Evolutionary conservation across 1,140 invertebrate genomes (phyloP).

Genomic region (Amphibalanus amphitrite): DNA sequence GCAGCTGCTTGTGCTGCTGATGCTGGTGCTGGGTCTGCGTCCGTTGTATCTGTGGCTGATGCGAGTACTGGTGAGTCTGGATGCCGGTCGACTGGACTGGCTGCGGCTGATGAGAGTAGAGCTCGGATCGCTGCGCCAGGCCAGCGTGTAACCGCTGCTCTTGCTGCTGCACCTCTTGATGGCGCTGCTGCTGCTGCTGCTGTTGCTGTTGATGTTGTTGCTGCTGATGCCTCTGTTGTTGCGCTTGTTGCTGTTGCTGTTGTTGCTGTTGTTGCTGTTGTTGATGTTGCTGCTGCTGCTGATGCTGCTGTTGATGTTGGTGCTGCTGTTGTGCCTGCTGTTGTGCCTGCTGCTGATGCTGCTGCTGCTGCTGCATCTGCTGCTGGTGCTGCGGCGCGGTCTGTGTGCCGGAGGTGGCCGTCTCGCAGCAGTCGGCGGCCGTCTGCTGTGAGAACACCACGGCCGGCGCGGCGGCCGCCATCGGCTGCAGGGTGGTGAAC

Average conservation of each 20-base stretch:
- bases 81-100: too few species aligned
- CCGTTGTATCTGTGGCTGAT: too few species aligned
- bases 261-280: conserved; percentile 22
- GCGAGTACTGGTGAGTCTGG: too few species aligned
- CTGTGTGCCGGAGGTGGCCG: neutral
- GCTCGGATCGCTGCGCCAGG: too few species aligned
- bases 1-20: conserved; percentile 16
- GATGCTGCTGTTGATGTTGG: conserved; percentile 8
- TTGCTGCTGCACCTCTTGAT: conserved; percentile 19
- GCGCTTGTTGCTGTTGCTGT: conserved; percentile 23
- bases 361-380: neutral
- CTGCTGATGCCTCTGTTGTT: conserved; percentile 23
- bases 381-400: neutral
- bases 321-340: neutral
- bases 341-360: neutral
- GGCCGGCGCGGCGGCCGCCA: neutral
- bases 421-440: neutral
- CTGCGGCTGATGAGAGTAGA: too few species aligned
- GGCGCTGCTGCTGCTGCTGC: conserved; percentile 17
- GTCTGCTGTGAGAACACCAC: too few species aligned
- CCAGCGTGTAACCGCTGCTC: too few species aligned
- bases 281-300: conserved; percentile 17
- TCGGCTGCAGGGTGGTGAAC: neutral
- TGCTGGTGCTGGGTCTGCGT: conserved; percentile 21
- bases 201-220: conserved; percentile 15